Base-by-base conservation (phyloP, 2,797 vertebrate species). In the Hirundo rustica region DNA sequence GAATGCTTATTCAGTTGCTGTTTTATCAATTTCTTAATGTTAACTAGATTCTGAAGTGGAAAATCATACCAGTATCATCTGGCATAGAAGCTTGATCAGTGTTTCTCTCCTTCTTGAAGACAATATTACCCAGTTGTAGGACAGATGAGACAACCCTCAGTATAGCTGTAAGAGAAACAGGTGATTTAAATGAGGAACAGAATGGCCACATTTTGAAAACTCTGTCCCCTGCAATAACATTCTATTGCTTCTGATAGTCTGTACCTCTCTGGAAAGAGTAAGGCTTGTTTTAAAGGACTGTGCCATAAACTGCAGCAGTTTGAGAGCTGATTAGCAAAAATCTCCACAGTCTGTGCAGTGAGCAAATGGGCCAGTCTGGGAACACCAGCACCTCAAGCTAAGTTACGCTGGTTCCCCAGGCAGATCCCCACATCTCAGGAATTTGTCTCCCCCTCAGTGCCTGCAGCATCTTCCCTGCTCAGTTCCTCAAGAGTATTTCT, bases 81-180 rank as follows among this genome's bases (percentile, higher is more conserved):
- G 99, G 99, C 99, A 99, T 99, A 60, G 99, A 99, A 8, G 99
- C 99, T 96, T 99, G 99, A 92, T 99, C 99, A 66, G 99, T 99
- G 95, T 99, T 99, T 94, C 99, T 98, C 95, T 99, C 99, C 93
- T 99, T 99, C 97, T 99, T 99, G 98, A 99, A 99, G 96, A 98
- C 98, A 27, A 99, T 99, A 80, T 99, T 99, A 64, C 99, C 99
- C 51, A 99, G 98, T 81, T 99, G 99, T 73, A 99, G 98, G 83
- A 99, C 99, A 3, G 98, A 98, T 23, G 99, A 99, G 75, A 99
- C 99, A 6, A 99, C 98, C 95, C 97, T 99, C 95, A 99, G 77
- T 86, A 99, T 98, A 42, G 99, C 99, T 99, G 97, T 10, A 64
- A 72, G 6, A 68, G 55, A 73, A 83, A 85, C 16, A 92, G 58